Evolutionary conservation across 2,888 invertebrate species (phyloP), one percentile per base, ranked within the genome.

Genomic region (Junonia oenone): DNA sequence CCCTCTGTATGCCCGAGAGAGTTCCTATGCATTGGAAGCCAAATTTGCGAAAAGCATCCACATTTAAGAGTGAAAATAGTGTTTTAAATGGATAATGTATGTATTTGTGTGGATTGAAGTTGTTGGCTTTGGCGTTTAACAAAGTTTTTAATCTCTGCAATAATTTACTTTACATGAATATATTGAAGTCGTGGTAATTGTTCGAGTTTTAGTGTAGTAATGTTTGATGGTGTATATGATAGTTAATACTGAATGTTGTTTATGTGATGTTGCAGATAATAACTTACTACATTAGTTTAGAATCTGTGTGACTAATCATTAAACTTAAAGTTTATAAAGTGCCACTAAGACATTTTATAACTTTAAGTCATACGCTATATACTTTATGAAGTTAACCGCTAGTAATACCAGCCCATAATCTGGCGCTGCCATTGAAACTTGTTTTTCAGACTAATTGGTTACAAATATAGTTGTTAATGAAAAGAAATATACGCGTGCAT

Each of bases 41-140:
- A 78, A 90, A 90, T 83, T 88, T 91, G 81, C 83, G 81, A 81
- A 90, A 90, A 87, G 86, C 90, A 83, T 88, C 90, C 79, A 89
- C 88, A 74, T 89, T 89, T 88, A 90, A 89, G 81, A 90, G 90
- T 83, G 90, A 90, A 88, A 90, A 90, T 90, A 90, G 90, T 85
- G 88, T 90, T 76, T 84, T 89, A 81, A 89, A 90, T 87, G 90
- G 90, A 88, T 90, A 83, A 90, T 69, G 86, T 87, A 86, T 85
- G 88, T 89, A 84, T 75, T 60, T 61, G 72, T 73, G 63, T 67
- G 66, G 64, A 63, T 61, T 66, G 62, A 45, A 63, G 51, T 62
- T 64, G 57, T 58, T 59, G 56, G 59, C 58, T 65, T 61, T 62
- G 62, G 62, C 52, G 56, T 59, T 56, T 62, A 56, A 56, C 62